phyloP scores from a whole-genome alignment of 2,888 invertebrate genomes.

The Cataglyphis livida region DNA sequence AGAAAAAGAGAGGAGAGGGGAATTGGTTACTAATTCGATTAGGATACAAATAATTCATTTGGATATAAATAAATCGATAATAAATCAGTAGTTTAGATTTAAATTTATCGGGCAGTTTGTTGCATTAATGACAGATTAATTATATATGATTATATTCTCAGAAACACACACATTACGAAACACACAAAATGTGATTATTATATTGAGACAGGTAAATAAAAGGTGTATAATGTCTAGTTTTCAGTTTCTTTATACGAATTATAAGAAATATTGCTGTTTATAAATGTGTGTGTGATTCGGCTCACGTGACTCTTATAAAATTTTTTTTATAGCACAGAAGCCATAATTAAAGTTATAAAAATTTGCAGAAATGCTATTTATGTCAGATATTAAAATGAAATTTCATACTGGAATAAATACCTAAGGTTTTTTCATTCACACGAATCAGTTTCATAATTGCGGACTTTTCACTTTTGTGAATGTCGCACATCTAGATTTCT shows the following conservation, averaged over 20 bases:
- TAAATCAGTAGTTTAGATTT: conserved; percentile 24
- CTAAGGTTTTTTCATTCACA: background rate
- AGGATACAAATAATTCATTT: background rate
- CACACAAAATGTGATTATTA: background rate
- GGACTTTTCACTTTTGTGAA: background rate
- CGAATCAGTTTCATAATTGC: background rate
- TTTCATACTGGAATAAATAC: background rate
- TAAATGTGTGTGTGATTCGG: background rate
- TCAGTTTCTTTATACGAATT: background rate
- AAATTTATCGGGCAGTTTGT: background rate
- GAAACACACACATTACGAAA: background rate
- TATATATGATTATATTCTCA: background rate
- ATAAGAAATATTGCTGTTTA: background rate
- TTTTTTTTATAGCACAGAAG: background rate
- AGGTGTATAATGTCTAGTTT: background rate
- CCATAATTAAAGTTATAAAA: background rate
- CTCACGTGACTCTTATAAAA: background rate
- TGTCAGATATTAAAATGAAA: background rate
- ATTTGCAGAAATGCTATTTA: background rate
- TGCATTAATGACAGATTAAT: conserved; percentile 35
- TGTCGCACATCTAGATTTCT: background rate
- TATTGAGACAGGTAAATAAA: conserved; percentile 15
- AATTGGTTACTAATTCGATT: background rate
- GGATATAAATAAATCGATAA: background rate
- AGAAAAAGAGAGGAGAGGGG: rapidly evolving